Percentiles rank a stretch among this genome's conserved stretches.
phyloP scores from a whole-genome alignment of 2,113 vertebrate genomes.

The Tretioscincus oriximinensis region DNA sequence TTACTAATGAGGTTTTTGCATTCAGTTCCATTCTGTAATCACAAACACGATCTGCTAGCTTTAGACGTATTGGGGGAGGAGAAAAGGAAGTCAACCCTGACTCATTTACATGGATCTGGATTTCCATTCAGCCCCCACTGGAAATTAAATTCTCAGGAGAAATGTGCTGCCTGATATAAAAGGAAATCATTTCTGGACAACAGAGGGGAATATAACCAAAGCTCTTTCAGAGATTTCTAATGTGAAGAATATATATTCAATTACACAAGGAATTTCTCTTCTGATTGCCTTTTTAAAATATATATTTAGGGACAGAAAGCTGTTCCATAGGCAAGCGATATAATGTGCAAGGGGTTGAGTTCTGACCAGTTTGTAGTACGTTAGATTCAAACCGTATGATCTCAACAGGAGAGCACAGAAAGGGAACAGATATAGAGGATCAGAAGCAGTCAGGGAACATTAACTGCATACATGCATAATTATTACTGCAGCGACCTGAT shows the following conservation, averaged over 20 bases:
- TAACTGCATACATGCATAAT: conserved; percentile 59
- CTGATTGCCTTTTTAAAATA: conserved; percentile 40
- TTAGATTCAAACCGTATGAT: conserved; percentile 49
- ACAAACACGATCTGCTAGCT: conserved; percentile 52
- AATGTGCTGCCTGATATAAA: conserved; percentile 56
- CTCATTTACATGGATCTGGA: conserved; percentile 44
- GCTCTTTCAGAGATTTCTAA: conserved; percentile 52
- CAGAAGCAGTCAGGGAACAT: conserved; percentile 61
- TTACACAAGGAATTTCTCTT: conserved; percentile 4
- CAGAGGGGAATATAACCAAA: conserved; percentile 55
- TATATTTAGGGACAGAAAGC: conserved; percentile 17
- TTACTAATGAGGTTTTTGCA: conserved; percentile 45
- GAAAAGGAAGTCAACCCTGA: conserved; percentile 48
- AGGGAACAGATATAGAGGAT: conserved; percentile 46
- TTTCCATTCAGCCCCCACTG: conserved; percentile 62
- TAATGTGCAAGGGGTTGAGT: conserved; percentile 25
- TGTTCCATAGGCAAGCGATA: conserved; percentile 24
- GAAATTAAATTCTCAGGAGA: conserved; percentile 57
- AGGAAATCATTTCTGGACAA: conserved; percentile 66
- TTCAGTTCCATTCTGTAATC: conserved; percentile 57
- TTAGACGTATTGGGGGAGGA: conserved; percentile 13
- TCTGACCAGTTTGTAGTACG: conserved; percentile 17
- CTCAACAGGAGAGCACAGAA: conserved; percentile 50
- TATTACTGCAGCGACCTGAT: conserved; percentile 53
- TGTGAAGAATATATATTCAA: conserved; percentile 19